A percentile compares a stretch with the other conserved stretches of the same genome.
Conservation (phyloP, 2,113 vertebrate genomes). For the Zosterops pallidus region DNA sequence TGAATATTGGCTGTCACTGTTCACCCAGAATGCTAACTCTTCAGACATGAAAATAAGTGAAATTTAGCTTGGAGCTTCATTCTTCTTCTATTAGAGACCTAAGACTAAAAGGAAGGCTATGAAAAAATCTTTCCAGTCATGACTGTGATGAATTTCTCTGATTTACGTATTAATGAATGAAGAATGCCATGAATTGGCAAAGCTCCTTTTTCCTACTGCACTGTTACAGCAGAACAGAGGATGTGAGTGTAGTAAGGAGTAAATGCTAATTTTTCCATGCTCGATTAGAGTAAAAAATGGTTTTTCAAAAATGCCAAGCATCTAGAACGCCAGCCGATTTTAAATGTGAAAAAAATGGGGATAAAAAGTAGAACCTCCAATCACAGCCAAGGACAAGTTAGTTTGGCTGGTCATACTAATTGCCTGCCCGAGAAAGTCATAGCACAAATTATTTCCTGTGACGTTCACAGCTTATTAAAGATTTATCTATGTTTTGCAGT, state of each 20-base stretch:
- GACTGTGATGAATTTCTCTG: not conserved
- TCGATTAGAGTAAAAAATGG: not conserved
- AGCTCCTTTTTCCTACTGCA: not conserved
- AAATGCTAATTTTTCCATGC: not conserved
- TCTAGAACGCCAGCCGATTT: not conserved
- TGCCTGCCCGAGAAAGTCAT: not conserved
- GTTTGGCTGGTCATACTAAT: not conserved
- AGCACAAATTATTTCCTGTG: not conserved
- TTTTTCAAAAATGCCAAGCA: not conserved
- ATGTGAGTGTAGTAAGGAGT: not conserved
- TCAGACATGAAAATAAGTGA: not conserved
- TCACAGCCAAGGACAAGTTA: not conserved
- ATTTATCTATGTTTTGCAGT: not conserved
- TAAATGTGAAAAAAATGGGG: not conserved
- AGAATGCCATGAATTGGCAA: not conserved
- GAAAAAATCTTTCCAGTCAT: not conserved
- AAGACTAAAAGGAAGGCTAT: not conserved
- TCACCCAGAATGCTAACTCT: not conserved
- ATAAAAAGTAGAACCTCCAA: not conserved
- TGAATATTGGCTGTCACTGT: not conserved
- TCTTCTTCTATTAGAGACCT: not conserved
- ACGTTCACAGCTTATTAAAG: not conserved
- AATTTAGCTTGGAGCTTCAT: not conserved
- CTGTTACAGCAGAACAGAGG: not conserved
- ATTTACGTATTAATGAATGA: not conserved